Evolutionary conservation across 2,888 invertebrate species (phyloP).

Genomic region (Leuctra nigra): DNA sequence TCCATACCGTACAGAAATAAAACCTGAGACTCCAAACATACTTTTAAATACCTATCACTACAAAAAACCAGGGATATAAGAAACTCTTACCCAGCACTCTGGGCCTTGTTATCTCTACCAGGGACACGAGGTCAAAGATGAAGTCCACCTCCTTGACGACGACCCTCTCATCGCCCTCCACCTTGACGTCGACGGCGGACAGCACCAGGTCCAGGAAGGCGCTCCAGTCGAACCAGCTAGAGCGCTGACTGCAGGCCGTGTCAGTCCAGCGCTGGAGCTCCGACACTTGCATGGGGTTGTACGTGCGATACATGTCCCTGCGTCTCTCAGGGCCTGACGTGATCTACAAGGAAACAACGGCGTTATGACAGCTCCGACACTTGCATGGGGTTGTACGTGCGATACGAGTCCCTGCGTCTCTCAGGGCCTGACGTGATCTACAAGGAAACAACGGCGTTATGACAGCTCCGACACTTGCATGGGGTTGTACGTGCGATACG

Average conservation of each 20-base stretch:
- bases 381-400: too few species aligned
- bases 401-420: too few species aligned
- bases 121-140: slow-evolving; percentile 50
- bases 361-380: too few species aligned
- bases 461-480: too few species aligned
- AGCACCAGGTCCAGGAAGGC: slow-evolving; percentile 52
- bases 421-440: too few species aligned
- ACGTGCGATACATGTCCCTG: slow-evolving; percentile 34
- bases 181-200: slow-evolving; percentile 48
- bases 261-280: slow-evolving; percentile 36
- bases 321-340: slow-evolving; percentile 33
- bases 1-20: not conserved
- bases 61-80: not conserved
- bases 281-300: slow-evolving; percentile 36
- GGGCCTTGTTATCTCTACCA: slow-evolving; percentile 48
- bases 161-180: slow-evolving; percentile 48
- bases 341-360: slow-evolving; percentile 20
- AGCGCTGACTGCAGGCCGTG: slow-evolving; percentile 19
- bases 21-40: not conserved
- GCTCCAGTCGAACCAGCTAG: slow-evolving; percentile 51
- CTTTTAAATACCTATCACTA: not conserved
- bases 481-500: too few species aligned
- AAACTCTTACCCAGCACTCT: slow-evolving; percentile 47
- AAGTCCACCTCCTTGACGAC: slow-evolving; percentile 62
- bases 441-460: too few species aligned